A percentile compares a stretch with the other conserved stretches of the same genome.
Conservation (phyloP, 2,888 invertebrate species). For the Rugalucina vietnamica region DNA sequence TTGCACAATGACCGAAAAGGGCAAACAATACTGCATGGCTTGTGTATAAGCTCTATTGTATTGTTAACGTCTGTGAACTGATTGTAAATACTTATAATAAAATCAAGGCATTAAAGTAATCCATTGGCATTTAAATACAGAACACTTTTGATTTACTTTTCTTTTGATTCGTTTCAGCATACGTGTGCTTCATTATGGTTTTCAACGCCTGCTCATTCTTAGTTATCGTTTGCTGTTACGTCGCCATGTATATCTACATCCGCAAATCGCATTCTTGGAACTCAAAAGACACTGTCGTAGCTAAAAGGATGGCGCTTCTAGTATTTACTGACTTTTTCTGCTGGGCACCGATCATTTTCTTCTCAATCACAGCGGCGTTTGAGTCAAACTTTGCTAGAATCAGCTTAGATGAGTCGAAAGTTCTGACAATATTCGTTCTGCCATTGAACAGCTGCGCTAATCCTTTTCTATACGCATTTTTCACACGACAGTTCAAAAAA, state of each 20-base stretch:
- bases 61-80: too few species aligned
- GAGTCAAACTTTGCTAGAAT: conserved; percentile 91
- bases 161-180: conserved; percentile 71
- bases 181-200: conserved; percentile 82
- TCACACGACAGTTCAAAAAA: conserved; percentile 98
- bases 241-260: conserved; percentile 99
- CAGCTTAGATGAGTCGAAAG: conserved; percentile 96
- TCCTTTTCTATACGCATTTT: conserved; percentile 98
- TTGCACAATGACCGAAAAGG: too few species aligned
- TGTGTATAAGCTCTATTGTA: too few species aligned
- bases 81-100: too few species aligned
- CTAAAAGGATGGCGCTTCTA: conserved; percentile 97
- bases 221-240: conserved; percentile 97
- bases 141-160: too few species aligned
- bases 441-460: conserved; percentile 99
- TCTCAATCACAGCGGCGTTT: conserved; percentile 96
- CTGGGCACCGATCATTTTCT: conserved; percentile 99
- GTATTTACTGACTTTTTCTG: conserved; percentile 99
- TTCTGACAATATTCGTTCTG: conserved; percentile 97
- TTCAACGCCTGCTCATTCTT: conserved; percentile 90
- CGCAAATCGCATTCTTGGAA: conserved; percentile 98
- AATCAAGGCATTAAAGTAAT: too few species aligned
- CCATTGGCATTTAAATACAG: too few species aligned
- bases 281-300: conserved; percentile 97
- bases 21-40: too few species aligned